Conservation (phyloP, 2,888 invertebrate genomes). For the Thera obeliscata region DNA sequence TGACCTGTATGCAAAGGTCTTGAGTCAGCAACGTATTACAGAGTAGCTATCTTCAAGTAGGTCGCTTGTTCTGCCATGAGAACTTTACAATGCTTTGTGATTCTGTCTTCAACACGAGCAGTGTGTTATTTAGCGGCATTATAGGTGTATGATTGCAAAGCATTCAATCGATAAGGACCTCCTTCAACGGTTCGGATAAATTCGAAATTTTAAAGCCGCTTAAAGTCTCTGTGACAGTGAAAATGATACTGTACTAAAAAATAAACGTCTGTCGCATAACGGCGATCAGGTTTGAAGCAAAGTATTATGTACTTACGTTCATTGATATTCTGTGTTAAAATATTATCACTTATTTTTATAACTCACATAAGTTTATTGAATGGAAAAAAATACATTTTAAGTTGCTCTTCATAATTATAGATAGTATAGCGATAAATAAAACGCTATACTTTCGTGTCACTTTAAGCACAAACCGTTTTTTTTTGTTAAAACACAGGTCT, state of each 20-base stretch:
- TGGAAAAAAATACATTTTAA: neutral
- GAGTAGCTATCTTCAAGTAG: constrained; percentile 48
- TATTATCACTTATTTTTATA: constrained; percentile 3
- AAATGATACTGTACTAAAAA: constrained; percentile 18
- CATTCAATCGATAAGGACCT: constrained; percentile 41
- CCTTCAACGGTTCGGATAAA: constrained; percentile 30
- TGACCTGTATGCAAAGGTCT: constrained; percentile 70
- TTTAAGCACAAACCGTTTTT: neutral
- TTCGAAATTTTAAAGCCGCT: constrained; percentile 23
- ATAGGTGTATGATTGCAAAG: constrained; percentile 42
- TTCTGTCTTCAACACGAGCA: constrained; percentile 40
- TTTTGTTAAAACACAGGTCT: neutral
- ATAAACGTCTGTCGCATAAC: neutral
- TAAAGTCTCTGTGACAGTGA: constrained; percentile 7
- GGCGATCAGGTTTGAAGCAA: neutral
- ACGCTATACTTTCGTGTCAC: neutral
- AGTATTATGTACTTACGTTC: neutral
- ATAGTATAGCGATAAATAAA: neutral
- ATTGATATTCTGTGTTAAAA: constrained; percentile 1
- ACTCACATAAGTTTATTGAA: neutral
- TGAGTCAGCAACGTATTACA: constrained; percentile 57
- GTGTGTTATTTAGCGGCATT: constrained; percentile 43
- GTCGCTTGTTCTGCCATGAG: constrained; percentile 42
- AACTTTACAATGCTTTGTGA: constrained; percentile 42
- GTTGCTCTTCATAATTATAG: neutral